Evolutionary conservation across 2,888 invertebrate species (phyloP).

Genomic region (Pteria penguin): DNA sequence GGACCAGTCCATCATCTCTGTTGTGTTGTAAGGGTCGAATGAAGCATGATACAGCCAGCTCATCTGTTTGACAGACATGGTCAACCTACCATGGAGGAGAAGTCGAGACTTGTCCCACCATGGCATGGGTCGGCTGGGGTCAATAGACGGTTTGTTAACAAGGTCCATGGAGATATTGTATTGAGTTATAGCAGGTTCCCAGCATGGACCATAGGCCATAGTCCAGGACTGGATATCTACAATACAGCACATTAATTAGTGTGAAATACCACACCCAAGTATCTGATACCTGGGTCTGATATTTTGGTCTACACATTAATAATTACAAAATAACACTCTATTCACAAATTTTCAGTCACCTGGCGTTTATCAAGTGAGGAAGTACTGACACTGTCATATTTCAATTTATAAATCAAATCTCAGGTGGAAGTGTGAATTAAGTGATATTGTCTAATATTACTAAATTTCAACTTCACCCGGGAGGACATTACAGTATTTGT

Average conservation of each 20-base stretch:
- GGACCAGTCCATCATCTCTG: slow-evolving; percentile 98
- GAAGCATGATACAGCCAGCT: slow-evolving; percentile 96
- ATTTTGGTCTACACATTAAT: too few relatives aligned
- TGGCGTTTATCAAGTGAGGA: too few relatives aligned
- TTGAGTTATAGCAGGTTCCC: slow-evolving; percentile 98
- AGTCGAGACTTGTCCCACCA: slow-evolving; percentile 99
- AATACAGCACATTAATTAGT: slow-evolving; percentile 29
- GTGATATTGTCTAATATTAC: too few relatives aligned
- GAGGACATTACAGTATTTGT: too few relatives aligned
- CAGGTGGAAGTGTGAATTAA: too few relatives aligned
- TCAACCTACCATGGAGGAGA: slow-evolving; percentile 94
- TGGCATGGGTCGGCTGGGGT: slow-evolving; percentile 93
- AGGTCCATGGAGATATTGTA: slow-evolving; percentile 91
- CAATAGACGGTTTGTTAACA: slow-evolving; percentile 83
- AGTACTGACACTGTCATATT: too few relatives aligned
- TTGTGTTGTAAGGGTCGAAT: slow-evolving; percentile 98
- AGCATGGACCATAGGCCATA: slow-evolving; percentile 98
- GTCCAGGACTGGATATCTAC: slow-evolving; percentile 90
- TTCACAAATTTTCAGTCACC: too few relatives aligned
- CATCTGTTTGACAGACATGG: slow-evolving; percentile 91
- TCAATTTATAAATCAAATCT: too few relatives aligned
- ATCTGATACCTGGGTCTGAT: too few relatives aligned
- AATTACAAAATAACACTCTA: too few relatives aligned
- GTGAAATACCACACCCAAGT: too few relatives aligned
- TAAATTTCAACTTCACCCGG: too few relatives aligned